Evolutionary conservation across 2,113 vertebrate genomes (phyloP), one percentile per base, ranked within the genome.

Genomic region (Dasypus novemcinctus): DNA sequence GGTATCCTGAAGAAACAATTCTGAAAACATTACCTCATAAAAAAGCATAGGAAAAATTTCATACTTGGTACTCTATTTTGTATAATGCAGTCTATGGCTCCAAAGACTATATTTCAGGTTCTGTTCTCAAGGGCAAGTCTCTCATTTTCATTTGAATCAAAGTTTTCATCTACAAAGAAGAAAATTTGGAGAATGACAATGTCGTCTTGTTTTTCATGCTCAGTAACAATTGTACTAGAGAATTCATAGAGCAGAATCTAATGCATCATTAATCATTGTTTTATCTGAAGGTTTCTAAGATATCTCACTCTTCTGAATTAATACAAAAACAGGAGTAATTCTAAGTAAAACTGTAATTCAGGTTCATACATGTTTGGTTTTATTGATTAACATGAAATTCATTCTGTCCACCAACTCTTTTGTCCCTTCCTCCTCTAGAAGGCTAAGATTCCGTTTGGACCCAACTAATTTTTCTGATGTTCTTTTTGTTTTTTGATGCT

Each of bases 171-270:
- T 78, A 57, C 49, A 31, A 89, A 85, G 46, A 59, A 82, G 29
- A 95, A 54, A 89, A 85, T 41, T 49, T 41, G 27, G 91, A 94
- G 87, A 91, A 93, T 95, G 69, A 57, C 63, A 87, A 14, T 74
- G 43, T 63, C 49, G 95, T 91, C 78, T 36, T 1, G 0, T 86
- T 86, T 74, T 54, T 93, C 25, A 6, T 66, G 29, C 52, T 43
- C n/a, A 54, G 74, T 61, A 46, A 33, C 54, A 91, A 23, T 79
- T 61, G 17, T 64, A 38, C 4, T 54, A 41, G 91, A 92, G 71
- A 33, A 74, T 63, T 63, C 69, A 79, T 31, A 43, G 33, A 87
- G 63, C 7, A 92, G 63, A 89, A 82, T 89, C 9, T 5, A 82
- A 49, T 9, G 52, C 12, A 61, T 68, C 38, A 61, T 66, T 66